Evolutionary conservation across 2,113 vertebrate genomes (phyloP).

Genomic region (Xenotilapia longispinis): DNA sequence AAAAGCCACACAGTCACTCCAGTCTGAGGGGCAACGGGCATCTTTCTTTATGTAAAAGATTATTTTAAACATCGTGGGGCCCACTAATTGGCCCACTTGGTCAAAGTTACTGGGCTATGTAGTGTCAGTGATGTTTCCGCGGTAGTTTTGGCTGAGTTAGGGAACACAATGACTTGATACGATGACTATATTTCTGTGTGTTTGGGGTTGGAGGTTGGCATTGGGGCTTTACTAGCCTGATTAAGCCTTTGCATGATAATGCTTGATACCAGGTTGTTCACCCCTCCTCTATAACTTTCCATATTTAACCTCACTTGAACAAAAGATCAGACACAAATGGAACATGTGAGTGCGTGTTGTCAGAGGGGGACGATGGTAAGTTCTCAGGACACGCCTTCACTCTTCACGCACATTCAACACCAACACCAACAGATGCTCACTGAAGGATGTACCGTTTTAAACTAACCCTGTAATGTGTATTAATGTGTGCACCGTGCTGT

Average conservation of each 20-base stretch:
- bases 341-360: neutral
- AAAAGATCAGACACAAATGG: neutral
- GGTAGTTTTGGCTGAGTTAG: neutral
- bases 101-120: neutral
- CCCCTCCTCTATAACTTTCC: neutral
- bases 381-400: neutral
- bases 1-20: neutral
- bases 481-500: constrained; percentile 20
- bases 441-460: neutral
- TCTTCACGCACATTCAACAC: neutral
- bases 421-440: neutral
- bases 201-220: neutral
- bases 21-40: neutral
- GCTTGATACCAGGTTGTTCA: neutral
- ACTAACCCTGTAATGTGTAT: neutral
- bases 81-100: neutral
- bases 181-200: neutral
- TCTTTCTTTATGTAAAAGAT: neutral
- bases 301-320: constrained; percentile 1
- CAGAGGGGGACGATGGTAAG: constrained; percentile 25
- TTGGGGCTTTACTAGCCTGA: neutral
- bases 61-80: accelerated
- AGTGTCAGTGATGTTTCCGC: neutral
- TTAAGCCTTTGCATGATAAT: constrained; percentile 14
- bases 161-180: neutral